Base-by-base conservation (phyloP, 2,797 vertebrate genomes). In the Morelia viridis region DNA sequence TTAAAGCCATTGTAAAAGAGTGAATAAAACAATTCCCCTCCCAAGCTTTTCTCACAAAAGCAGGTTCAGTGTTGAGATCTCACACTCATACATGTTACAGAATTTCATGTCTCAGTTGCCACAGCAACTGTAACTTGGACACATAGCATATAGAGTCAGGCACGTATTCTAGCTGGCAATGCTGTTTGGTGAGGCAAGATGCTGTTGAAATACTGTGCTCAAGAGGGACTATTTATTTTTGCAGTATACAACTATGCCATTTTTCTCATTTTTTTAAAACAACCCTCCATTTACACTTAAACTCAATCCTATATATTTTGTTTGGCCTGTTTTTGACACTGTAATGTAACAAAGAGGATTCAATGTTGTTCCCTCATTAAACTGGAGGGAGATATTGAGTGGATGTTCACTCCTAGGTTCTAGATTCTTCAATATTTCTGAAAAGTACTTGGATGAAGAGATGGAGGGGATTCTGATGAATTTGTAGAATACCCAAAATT, bases 101-200 rank as follows among this genome's bases (percentile, higher is more conserved):
- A 56, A 90, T 92, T 91, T 53, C 46, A 83, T 64, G 83, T 58
- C 57, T 88, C 62, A 90, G 89, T 93, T 93, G 89, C 93, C 58
- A 86, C 86, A 92, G 93, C 86, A 92, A 93, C 89, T 86, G 86
- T 91, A 91, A 92, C 53, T 92, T 92, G 80, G 86, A 64, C 89
- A 90, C 64, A 64, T 80, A 28, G 86, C 31, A 85, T 76, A 56
- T 61, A 56, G 56, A 58, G 24, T 71, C 65, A 76, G 58, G 46
- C 80, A 80, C 9, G 12, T 62, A 50, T 19, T 46, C 1, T 62
- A 85, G 46, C 85, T 76, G 68, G 56, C 19, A 84, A 58, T 60
- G 41, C 28, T 88, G 83, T 87, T 85, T 71, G 31, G 80, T 61
- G 71, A 90, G 41, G 64, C 57, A 91, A 65, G 60, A 26, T 11